Conservation (phyloP, 2,113 vertebrate genomes). For the Corythaeola cristata region DNA sequence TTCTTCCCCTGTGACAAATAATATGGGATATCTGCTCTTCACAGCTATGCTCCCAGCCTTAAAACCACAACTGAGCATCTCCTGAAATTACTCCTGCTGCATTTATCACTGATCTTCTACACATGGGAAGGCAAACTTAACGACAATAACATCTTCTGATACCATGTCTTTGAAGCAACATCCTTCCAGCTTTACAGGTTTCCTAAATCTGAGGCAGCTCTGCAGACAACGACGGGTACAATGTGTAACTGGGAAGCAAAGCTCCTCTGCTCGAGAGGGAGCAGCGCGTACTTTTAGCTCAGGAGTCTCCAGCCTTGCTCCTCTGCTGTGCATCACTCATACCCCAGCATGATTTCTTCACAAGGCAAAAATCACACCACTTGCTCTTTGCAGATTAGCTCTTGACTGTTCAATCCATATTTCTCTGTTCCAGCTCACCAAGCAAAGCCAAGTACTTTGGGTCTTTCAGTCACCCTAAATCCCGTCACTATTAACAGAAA, state of each 20-base stretch:
- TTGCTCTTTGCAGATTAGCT: neutral
- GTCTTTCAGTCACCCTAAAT: neutral
- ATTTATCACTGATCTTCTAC: neutral
- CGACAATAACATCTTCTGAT: neutral
- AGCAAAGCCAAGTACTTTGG: neutral
- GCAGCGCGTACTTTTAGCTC: fast-evolving
- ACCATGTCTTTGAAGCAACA: neutral
- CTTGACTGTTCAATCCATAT: neutral
- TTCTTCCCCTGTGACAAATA: neutral
- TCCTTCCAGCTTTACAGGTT: neutral
- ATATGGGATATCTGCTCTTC: neutral
- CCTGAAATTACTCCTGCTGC: neutral
- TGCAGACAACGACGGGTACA: neutral
- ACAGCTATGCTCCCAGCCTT: neutral
- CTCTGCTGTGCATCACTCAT: neutral
- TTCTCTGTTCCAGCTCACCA: neutral
- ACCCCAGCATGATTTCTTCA: neutral
- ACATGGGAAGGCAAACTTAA: fast-evolving
- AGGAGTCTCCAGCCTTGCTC: neutral
- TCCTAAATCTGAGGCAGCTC: neutral
- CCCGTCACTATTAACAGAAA: neutral
- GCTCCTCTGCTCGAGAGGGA: fast-evolving
- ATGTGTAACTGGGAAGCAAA: neutral
- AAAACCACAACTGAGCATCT: neutral
- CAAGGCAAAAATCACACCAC: neutral